phyloP scores from a whole-genome alignment of 2,797 vertebrate genomes.

The Chaetophractus vellerosus region DNA sequence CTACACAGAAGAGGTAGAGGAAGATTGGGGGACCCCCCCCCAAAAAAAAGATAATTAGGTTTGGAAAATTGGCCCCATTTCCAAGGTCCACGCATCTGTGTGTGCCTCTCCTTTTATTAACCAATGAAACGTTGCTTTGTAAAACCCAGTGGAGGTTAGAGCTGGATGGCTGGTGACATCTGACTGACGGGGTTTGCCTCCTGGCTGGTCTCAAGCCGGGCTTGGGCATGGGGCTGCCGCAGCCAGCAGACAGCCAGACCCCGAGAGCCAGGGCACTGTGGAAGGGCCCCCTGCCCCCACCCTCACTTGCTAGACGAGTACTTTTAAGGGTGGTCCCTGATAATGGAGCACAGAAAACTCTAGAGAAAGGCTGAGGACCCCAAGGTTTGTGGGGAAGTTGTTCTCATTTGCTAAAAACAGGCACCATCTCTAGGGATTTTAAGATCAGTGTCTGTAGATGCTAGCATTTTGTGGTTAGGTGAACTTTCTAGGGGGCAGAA shows the following conservation, averaged over 20 bases:
- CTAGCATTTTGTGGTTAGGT: not conserved
- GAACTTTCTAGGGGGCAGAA: not conserved
- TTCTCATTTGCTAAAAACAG: not conserved
- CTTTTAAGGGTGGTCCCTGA: not conserved
- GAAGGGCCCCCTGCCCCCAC: too few relatives aligned
- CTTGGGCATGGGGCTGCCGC: not conserved
- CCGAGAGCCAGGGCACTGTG: not conserved
- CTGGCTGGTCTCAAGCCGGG: not conserved
- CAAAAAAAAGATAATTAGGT: not conserved
- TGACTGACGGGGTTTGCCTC: not conserved
- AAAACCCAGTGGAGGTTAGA: conserved; percentile 4
- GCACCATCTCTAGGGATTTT: not conserved
- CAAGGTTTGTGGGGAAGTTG: not conserved
- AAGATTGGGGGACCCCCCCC: not conserved
- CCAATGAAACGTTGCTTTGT: conserved; percentile 44
- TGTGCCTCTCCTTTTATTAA: not conserved
- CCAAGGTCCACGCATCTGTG: not conserved
- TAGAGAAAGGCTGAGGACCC: conserved; percentile 46
- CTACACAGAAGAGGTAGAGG: not conserved
- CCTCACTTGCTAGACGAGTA: too few relatives aligned
- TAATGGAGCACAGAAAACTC: not conserved
- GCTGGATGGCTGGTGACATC: not conserved
- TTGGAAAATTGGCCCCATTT: conserved; percentile 21
- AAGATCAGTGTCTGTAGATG: not conserved
- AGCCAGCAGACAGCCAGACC: not conserved